phyloP scores from a whole-genome alignment of 2,888 invertebrate genomes.

The Carabus problematicus region DNA sequence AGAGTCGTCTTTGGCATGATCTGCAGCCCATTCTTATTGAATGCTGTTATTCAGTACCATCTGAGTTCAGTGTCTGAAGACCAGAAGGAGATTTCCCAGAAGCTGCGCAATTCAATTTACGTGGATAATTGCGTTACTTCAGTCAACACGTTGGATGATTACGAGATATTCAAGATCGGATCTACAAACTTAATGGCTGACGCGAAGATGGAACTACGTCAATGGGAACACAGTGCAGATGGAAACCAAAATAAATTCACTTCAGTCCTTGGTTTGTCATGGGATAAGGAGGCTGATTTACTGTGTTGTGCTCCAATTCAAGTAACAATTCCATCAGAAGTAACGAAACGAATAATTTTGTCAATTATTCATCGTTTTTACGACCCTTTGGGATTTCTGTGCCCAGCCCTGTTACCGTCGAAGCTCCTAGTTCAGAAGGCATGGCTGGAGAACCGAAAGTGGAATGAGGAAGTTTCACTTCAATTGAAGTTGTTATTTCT shows the following conservation, averaged over 20 bases:
- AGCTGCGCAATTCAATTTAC: slow-evolving; percentile 43
- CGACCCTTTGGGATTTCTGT: slow-evolving; percentile 48
- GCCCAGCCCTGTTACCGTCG: slow-evolving; percentile 44
- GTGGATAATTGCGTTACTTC: slow-evolving; percentile 28
- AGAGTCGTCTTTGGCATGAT: slow-evolving; percentile 44
- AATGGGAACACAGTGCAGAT: slow-evolving; percentile 24
- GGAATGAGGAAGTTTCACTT: slow-evolving; percentile 31
- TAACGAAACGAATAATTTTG: slow-evolving; percentile 14
- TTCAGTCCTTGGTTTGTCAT: slow-evolving; percentile 19
- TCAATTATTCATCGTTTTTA: slow-evolving; percentile 44
- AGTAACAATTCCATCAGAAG: background rate
- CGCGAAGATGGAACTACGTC: slow-evolving; percentile 23
- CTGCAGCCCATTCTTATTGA: no score
- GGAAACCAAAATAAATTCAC: no score
- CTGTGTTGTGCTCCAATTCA: slow-evolving; percentile 5
- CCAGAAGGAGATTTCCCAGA: background rate
- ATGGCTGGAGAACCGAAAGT: slow-evolving; percentile 43
- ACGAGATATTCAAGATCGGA: slow-evolving; percentile 11
- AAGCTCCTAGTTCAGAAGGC: slow-evolving; percentile 47
- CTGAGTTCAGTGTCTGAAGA: no score
- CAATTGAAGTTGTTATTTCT: slow-evolving; percentile 44
- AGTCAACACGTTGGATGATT: slow-evolving; percentile 2
- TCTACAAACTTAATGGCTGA: slow-evolving; percentile 27
- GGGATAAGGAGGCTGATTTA: slow-evolving; percentile 21
- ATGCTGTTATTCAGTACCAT: background rate